phyloP scores from a whole-genome alignment of 2,113 vertebrate genomes.

The Rhabdomys dilectus region DNA sequence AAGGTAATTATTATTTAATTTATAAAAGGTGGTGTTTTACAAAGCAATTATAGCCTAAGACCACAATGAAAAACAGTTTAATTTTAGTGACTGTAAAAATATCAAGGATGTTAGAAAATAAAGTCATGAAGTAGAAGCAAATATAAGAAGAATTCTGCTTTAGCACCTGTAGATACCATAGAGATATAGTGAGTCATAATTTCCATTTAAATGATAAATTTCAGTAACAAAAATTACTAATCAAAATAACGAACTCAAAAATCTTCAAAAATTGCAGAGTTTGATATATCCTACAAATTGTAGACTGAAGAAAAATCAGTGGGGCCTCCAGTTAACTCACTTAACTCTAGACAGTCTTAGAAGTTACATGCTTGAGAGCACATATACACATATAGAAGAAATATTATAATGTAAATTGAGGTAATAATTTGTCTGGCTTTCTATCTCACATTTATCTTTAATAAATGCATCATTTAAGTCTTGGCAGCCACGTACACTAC shows the following conservation, averaged over 20 bases:
- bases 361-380: not conserved
- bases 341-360: not conserved
- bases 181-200: not conserved
- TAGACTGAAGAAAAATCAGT: not conserved
- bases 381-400: not conserved
- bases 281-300: not conserved
- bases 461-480: not conserved
- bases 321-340: not conserved
- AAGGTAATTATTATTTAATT: not conserved
- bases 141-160: not conserved
- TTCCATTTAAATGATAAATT: not conserved
- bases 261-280: not conserved
- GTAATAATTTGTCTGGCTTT: not conserved
- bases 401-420: not conserved
- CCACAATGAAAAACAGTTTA: not conserved
- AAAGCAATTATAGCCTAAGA: not conserved
- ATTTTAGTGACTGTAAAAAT: constrained; percentile 18
- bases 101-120: not conserved
- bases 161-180: not conserved
- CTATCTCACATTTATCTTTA: not conserved
- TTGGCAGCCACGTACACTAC: not conserved
- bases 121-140: not conserved
- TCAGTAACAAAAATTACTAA: not conserved
- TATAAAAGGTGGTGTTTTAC: not conserved
- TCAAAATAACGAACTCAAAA: not conserved